Conservation (phyloP, 1,140 invertebrate genomes). For the Conopomorpha cramerella region DNA sequence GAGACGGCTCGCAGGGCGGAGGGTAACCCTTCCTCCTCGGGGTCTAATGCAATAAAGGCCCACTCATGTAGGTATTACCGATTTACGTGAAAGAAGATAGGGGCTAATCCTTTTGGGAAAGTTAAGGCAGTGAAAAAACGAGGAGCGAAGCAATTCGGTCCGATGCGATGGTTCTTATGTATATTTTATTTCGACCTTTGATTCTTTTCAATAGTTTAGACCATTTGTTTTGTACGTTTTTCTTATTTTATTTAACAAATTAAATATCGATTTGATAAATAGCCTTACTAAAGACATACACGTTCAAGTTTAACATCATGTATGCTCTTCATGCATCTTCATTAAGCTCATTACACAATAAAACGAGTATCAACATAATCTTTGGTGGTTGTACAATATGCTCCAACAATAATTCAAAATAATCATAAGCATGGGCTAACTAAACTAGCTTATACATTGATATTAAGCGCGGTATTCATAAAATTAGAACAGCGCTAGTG, state of each 20-base stretch:
- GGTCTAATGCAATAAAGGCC: conserved; percentile 57
- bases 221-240: background rate
- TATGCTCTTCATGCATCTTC: no score
- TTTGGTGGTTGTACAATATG: no score
- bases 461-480: no score
- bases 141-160: no score
- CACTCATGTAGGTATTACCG: conserved; percentile 56
- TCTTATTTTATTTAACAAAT: background rate
- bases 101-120: conserved; percentile 30
- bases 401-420: no score
- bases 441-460: no score
- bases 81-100: conserved; percentile 44
- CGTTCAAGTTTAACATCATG: no score
- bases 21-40: conserved; percentile 45
- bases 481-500: no score
- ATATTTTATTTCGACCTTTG: conserved; percentile 14
- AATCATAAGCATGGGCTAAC: no score
- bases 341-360: no score
- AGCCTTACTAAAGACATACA: background rate
- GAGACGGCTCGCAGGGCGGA: conserved; percentile 23
- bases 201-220: background rate
- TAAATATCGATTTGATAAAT: background rate
- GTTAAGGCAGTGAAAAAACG: no score
- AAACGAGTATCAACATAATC: no score
- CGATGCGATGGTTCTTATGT: conserved; percentile 7